Evolutionary conservation across 2,797 vertebrate species (phyloP), one percentile per base, ranked within the genome.

Genomic region (Anas georgica): DNA sequence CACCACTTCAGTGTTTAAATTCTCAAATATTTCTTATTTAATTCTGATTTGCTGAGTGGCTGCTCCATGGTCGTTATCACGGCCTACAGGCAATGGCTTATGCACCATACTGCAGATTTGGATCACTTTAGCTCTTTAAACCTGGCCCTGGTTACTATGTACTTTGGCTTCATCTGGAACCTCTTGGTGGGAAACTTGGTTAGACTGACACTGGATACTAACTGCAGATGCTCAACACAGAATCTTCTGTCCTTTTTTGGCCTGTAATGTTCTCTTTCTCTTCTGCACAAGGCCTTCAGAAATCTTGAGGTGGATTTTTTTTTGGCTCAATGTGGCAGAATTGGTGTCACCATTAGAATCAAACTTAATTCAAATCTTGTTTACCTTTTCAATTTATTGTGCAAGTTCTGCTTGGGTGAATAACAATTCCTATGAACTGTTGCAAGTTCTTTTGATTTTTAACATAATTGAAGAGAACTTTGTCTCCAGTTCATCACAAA

Each of bases 401-500:
- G 45, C 13, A 55, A 79, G 39, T 90, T 82, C 80, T 86, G 54
- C 33, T 20, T 52, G 29, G 33, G 54, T 17, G 43, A 81, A 55
- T 54, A 91, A 55, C 41, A 43, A 63, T 74, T 82, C 81, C 52
- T 88, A 25, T 56, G 76, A 81, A 39, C 41, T 67, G 28, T 23
- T 80, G 35, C 28, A 69, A 86, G 43, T 63, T 43, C 46, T 90
- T 91, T 60, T 73, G 37, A 79, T 76, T 88, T 88, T 54, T 88
- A 35, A 73, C 91, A 84, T 92, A 93, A 95, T 76, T 83, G 67
- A 93, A 78, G 77, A 93, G 77, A 67, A 50, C 31, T 91, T 90
- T 76, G 35, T 54, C 79, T 92, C 52, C 60, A 10, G 4, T 64
- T 89, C 90, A 56, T 74, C 59, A 77, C 63, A 93, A 94, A 86